Evolutionary conservation across 2,113 vertebrate genomes (phyloP), one percentile per base, ranked within the genome.

Genomic region (Zosterops japonicus): DNA sequence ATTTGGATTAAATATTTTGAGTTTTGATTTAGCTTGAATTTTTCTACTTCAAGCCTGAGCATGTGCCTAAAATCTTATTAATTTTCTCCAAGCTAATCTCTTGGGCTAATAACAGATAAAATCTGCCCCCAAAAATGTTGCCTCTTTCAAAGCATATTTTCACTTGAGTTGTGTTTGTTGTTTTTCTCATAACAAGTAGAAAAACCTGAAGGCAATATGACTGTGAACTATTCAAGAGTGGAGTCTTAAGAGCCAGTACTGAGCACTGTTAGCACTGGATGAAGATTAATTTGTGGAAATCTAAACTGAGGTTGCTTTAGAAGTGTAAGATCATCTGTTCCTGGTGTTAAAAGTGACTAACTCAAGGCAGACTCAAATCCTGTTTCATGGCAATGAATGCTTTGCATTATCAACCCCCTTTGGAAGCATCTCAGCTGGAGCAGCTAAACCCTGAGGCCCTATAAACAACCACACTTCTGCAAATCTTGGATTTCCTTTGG

Each of bases 401-500:
- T 93, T 77, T 11, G 1, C 41, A 89, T 90, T 96, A 92, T 87
- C 72, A 89, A 42, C 23, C 36, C 52, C 33, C 36, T 86, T 83
- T 87, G 80, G 95, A 94, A 82, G 49, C 65, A 81, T 91, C 83
- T 93, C 93, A 92, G 79, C 83, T 90, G 76, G 36, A 94, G 68
- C 41, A 89, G 71, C 69, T 90, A 57, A 93, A 82, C 76, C 95
- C 86, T n/a, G n/a, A 95, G 89, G 93, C 84, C 77, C 53, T 89
- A 53, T 87, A 93, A 95, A 94, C 87, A 95, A 69, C 57, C 47
- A 79, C 77, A 68, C 42, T 93, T 96, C 15, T 79, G 61, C 61
- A 89, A 82, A 89, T 84, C 72, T 91, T 95, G 64, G n/a, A 57
- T 92, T 94, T 93, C 52, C 50, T 94, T 92, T 93, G 83, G 35